These are phyloP conservation scores for Probosciger aterrimus DNA, from an alignment of 2,113 vertebrate genomes.

Conservation along the genomic window DNA sequence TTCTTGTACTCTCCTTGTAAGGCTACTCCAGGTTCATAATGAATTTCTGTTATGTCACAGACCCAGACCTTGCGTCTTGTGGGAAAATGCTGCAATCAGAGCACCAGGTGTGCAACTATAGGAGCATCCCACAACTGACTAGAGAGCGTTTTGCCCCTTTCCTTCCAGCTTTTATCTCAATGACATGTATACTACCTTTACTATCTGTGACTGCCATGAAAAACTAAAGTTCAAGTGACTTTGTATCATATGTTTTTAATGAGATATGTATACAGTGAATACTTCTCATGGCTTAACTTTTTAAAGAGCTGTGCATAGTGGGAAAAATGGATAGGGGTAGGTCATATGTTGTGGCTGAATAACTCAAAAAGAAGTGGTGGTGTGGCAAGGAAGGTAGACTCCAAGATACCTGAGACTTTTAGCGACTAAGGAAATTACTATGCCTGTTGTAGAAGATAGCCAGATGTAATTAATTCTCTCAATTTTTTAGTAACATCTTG, in stretches of 20 bases:
- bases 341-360: not conserved
- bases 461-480: not conserved
- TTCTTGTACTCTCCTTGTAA: not conserved
- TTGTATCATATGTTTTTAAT: not conserved
- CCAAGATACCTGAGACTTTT: not conserved
- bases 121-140: not conserved
- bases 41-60: not conserved
- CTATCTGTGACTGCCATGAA: not conserved
- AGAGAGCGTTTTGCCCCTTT: not conserved
- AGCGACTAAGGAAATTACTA: not conserved
- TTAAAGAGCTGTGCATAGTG: not conserved
- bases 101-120: not conserved
- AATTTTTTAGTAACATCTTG: not conserved
- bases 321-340: not conserved
- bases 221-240: not conserved
- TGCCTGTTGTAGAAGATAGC: not conserved
- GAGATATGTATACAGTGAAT: not conserved
- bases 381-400: not conserved
- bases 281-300: not conserved
- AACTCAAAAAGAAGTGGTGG: not conserved
- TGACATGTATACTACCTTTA: not conserved
- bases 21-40: not conserved
- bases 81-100: not conserved
- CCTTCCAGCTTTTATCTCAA: not conserved
- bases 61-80: not conserved